Conservation (phyloP, 2,113 vertebrate species). For the Xiphophorus hellerii region DNA sequence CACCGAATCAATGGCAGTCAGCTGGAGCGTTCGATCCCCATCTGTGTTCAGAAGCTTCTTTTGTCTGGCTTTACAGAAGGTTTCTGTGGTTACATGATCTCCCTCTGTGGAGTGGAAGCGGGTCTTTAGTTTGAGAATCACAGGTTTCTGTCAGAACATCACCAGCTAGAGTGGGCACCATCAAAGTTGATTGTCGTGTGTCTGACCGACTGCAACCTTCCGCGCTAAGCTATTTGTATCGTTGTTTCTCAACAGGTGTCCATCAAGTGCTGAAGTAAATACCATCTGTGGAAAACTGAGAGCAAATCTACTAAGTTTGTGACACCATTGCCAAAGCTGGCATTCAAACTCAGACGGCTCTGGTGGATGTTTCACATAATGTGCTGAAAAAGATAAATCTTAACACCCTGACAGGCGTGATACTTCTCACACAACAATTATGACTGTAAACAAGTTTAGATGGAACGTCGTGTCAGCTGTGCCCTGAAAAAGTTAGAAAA, state of each 20-base stretch:
- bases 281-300: not conserved
- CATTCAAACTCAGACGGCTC: constrained; percentile 15
- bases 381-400: not conserved
- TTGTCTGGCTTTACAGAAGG: constrained; percentile 48
- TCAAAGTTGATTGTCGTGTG: constrained; percentile 17
- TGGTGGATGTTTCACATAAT: not conserved
- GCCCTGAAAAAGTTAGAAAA: not conserved
- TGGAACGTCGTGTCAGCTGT: not conserved
- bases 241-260: constrained; percentile 13
- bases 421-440: not conserved
- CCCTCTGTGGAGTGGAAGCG: constrained; percentile 33
- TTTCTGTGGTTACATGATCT: constrained; percentile 62
- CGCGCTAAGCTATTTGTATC: constrained; percentile 1
- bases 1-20: constrained; percentile 57
- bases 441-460: not conserved
- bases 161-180: constrained; percentile 1
- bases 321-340: not conserved
- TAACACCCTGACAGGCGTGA: not conserved
- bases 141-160: constrained; percentile 33
- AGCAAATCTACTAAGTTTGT: not conserved
- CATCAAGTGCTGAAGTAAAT: constrained; percentile 5
- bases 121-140: constrained; percentile 32
- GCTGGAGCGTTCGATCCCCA: constrained; percentile 46
- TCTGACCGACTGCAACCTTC: constrained; percentile 7
- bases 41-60: constrained; percentile 42